Base-by-base conservation (phyloP, 2,113 vertebrate genomes). In the Panthera uncia region DNA sequence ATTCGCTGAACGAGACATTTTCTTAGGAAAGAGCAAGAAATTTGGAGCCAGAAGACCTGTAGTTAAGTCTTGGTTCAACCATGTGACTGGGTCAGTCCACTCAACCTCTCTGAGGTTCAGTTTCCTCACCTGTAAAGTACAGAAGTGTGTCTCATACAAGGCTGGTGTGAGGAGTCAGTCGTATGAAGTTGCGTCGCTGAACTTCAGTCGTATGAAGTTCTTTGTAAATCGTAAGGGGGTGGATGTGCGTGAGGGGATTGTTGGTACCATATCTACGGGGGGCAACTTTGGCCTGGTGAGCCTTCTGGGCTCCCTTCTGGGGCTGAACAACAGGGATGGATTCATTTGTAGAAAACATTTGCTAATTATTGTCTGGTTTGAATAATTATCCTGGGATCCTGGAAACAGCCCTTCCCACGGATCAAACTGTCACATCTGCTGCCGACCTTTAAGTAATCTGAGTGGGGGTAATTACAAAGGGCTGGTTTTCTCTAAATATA, bases 391-490 rank as follows among this genome's bases (percentile, higher is more conserved):
- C 74, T 92, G 57, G 86, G 96, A 97, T 95, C 94, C 85, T 98
- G 95, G 85, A 98, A 97, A 93, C 94, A 97, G 93, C 93, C 95
- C 92, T 97, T 97, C 45, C 94, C 93, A 86, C 65, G 25, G 95
- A 98, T 97, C 98, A 97, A 69, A 97, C 97, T 96, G 95, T 91
- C 95, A 97, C 97, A 91, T 97, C 98, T 89, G 92, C 85, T 76
- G 97, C 82, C 84, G 97, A 98, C 98, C 98, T 98, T 98, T 98
- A 98, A 98, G 98, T 86, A 82, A 96, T 98, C 94, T 95, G 97
- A 95, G 97, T 97, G 95, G 97, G 97, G 98, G 97, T 98, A 98
- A 98, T 98, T 98, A 97, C 89, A 98, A 98, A 96, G 82, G 95
- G 88, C 91, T 97, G 95, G n/a, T 96, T 96, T 96, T 97, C 95